Conservation (phyloP, 2,113 vertebrate genomes). For the Equus quagga region DNA sequence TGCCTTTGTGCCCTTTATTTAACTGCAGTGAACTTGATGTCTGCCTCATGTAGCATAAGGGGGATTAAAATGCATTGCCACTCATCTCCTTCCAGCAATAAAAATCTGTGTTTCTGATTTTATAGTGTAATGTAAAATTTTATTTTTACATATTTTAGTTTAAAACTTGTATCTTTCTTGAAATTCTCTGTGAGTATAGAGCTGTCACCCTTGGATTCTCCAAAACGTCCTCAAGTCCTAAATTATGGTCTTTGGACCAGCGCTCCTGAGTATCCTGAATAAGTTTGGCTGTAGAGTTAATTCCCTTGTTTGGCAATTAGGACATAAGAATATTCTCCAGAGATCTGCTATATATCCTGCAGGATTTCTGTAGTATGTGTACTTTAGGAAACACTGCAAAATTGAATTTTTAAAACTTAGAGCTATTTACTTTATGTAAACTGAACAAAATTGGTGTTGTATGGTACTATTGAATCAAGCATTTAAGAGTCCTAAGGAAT, state of each 20-base stretch:
- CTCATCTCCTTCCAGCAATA: neutral
- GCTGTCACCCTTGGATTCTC: neutral
- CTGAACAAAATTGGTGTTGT: neutral
- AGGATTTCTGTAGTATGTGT: neutral
- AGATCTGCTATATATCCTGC: neutral
- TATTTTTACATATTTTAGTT: neutral
- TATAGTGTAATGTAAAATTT: neutral
- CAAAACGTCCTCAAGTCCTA: neutral
- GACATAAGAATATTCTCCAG: conserved; percentile 3
- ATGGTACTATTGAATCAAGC: neutral
- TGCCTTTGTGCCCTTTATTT: neutral
- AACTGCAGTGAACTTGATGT: neutral
- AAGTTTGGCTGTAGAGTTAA: conserved; percentile 33
- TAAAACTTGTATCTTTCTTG: neutral
- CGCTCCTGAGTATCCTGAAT: neutral
- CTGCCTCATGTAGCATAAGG: neutral
- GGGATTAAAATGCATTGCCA: neutral
- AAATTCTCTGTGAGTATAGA: neutral
- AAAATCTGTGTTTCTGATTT: neutral
- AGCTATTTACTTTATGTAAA: conserved; percentile 10
- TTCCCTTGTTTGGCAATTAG: conserved; percentile 63
- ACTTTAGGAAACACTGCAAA: conserved; percentile 25
- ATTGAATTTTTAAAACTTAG: conserved; percentile 38
- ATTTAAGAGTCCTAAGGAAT: neutral
- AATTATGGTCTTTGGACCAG: conserved; percentile 19